phyloP scores from a whole-genome alignment of 2,797 vertebrate genomes.

The Myotis daubentonii region DNA sequence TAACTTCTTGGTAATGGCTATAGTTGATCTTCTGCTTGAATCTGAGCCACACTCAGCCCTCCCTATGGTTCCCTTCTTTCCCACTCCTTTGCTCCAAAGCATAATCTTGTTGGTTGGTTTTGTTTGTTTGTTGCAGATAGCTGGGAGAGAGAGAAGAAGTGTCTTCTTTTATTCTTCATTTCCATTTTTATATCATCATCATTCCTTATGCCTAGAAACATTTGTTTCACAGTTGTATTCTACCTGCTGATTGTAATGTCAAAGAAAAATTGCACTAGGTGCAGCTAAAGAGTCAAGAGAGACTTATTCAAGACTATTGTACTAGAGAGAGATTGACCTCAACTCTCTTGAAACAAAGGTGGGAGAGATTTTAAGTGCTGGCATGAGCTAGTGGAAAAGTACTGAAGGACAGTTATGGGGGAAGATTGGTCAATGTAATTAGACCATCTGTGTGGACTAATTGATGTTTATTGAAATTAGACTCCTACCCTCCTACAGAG shows the following conservation, averaged over 20 bases:
- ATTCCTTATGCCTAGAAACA: not conserved
- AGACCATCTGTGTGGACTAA: not conserved
- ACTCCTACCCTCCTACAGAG: not conserved
- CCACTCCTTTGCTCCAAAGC: not conserved
- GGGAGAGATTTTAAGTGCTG: not conserved
- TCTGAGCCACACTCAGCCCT: not conserved
- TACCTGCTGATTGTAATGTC: not conserved
- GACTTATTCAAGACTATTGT: not conserved
- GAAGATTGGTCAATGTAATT: not conserved
- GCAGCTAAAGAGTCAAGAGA: not conserved
- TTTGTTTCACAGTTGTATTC: not conserved
- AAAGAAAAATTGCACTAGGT: not conserved
- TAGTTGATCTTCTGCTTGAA: constrained; percentile 1
- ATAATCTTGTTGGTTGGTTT: constrained; percentile 6
- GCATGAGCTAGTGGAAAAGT: not conserved
- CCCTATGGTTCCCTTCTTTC: not conserved
- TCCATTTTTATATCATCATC: not conserved
- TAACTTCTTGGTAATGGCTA: not conserved
- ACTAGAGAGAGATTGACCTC: not conserved
- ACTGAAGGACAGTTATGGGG: not conserved
- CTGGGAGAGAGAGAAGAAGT: not conserved
- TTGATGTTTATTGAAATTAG: constrained; percentile 16
- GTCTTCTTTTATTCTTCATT: not conserved
- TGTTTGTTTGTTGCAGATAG: not conserved
- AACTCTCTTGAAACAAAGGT: not conserved